These are phyloP conservation scores for Picathartes gymnocephalus DNA, from an alignment of 2,113 vertebrate species.

Conservation along the genomic window DNA sequence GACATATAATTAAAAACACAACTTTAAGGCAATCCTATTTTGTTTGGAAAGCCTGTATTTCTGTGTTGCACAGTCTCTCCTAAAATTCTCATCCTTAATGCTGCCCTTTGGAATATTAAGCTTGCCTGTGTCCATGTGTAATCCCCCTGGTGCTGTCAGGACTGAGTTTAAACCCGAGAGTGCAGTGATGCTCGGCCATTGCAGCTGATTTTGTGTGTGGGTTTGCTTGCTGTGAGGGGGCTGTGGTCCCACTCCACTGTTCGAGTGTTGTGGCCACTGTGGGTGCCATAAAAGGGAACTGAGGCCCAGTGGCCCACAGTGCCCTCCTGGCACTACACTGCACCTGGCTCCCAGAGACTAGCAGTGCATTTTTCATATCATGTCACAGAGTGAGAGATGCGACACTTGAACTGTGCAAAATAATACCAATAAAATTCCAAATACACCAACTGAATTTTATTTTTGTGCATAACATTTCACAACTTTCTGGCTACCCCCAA, in stretches of 20 bases:
- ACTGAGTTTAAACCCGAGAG: not conserved
- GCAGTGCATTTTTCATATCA: rapidly evolving
- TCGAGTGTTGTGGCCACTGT: not conserved
- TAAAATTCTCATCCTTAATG: not conserved
- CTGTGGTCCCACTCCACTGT: not conserved
- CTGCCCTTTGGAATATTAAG: not conserved
- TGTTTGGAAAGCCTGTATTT: not conserved
- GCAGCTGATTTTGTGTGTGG: rapidly evolving
- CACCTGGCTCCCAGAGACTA: not conserved
- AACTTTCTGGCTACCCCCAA: not conserved
- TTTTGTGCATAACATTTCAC: not conserved
- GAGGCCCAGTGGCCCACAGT: not conserved
- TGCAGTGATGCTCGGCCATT: rapidly evolving
- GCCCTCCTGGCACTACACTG: not conserved
- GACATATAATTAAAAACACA: not conserved
- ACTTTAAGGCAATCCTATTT: not conserved
- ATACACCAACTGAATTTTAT: not conserved
- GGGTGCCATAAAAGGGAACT: not conserved
- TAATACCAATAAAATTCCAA: not conserved
- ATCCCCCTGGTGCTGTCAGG: not conserved
- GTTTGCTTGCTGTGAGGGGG: not conserved
- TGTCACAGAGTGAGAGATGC: rapidly evolving
- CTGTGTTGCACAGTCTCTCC: not conserved
- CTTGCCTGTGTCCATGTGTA: not conserved
- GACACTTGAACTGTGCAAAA: not conserved